These are phyloP conservation scores for Naja naja DNA, from an alignment of 2,113 vertebrate genomes.

Conservation along the genomic window DNA sequence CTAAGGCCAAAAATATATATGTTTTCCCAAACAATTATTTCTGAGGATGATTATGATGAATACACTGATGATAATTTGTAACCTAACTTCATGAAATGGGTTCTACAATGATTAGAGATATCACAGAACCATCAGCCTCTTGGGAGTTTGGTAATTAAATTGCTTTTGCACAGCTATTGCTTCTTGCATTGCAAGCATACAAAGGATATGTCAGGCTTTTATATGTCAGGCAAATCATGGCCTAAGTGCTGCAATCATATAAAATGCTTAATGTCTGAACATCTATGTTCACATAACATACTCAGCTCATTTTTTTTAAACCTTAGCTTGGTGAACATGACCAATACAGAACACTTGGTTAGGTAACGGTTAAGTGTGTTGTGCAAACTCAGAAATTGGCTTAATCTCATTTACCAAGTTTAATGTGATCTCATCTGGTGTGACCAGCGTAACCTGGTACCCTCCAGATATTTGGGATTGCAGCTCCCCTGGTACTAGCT, in stretches of 20 bases:
- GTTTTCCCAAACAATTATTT: conserved; percentile 11
- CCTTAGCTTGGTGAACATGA: neutral
- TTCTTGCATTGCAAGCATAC: neutral
- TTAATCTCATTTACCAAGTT: neutral
- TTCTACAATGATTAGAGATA: neutral
- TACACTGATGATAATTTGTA: neutral
- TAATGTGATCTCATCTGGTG: neutral
- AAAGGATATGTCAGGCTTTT: neutral
- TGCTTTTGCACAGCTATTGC: neutral
- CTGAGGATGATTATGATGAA: neutral
- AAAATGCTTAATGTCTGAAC: neutral
- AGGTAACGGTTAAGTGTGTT: neutral
- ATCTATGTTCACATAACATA: neutral
- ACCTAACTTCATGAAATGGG: neutral
- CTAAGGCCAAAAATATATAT: neutral
- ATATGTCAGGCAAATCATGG: neutral
- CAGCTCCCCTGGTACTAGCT: neutral
- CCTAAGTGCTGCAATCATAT: neutral
- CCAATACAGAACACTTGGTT: neutral
- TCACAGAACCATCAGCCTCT: neutral
- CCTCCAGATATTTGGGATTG: neutral
- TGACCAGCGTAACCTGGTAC: neutral
- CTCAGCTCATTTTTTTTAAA: neutral
- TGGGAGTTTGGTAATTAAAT: neutral
- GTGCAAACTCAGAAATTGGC: neutral